A percentile compares a stretch with the other conserved stretches of the same genome.
Conservation (phyloP, 2,113 vertebrate species). For the Rhynchopsitta pachyrhyncha region DNA sequence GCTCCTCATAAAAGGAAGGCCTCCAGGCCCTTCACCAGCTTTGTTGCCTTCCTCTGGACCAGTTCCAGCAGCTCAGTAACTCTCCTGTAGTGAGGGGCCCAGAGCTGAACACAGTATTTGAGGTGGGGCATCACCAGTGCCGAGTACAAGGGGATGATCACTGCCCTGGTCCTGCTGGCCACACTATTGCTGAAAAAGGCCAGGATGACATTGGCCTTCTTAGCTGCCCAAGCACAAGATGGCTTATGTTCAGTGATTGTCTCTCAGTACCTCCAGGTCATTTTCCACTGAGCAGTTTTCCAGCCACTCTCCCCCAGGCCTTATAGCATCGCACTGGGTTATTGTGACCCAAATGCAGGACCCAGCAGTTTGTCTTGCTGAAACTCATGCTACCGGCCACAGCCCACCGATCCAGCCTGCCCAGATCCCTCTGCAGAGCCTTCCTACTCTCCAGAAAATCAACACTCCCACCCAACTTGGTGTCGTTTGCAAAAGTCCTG, state of each 20-base stretch:
- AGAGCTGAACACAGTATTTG: background rate
- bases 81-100: background rate
- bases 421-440: background rate
- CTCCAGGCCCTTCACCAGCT: background rate
- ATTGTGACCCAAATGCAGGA: background rate
- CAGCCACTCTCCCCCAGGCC: background rate
- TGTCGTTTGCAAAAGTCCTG: background rate
- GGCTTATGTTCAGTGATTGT: background rate
- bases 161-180: background rate
- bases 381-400: background rate
- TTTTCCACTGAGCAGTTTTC: background rate
- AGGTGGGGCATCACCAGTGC: background rate
- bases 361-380: background rate
- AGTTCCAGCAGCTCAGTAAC: background rate
- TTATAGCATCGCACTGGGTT: background rate
- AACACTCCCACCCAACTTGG: background rate
- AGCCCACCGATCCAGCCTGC: background rate
- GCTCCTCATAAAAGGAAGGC: background rate
- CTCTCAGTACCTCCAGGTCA: background rate
- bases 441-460: background rate
- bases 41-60: background rate
- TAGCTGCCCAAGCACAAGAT: background rate
- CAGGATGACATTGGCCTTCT: background rate
- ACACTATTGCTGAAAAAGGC: background rate
- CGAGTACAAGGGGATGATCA: accelerated